phyloP scores from a whole-genome alignment of 2,888 invertebrate species.

The Cephalotes varians region DNA sequence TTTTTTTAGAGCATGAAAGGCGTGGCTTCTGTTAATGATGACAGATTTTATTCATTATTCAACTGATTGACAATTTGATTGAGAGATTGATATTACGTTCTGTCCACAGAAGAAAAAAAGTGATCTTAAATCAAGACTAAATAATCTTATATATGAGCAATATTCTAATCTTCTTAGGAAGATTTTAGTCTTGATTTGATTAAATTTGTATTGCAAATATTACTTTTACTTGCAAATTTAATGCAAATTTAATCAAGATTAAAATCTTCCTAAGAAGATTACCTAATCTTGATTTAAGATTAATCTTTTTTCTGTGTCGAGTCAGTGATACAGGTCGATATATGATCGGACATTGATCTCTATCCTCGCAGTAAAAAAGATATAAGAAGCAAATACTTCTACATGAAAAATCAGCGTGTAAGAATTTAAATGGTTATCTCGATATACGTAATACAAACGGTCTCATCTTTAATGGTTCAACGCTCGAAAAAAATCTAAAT shows the following conservation, averaged over 20 bases:
- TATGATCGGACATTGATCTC: slow-evolving; percentile 13
- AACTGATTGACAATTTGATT: slow-evolving; percentile 10
- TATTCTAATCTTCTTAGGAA: no score
- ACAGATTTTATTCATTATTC: not conserved
- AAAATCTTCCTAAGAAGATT: no score
- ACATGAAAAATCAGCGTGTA: slow-evolving; percentile 35
- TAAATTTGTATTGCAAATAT: no score
- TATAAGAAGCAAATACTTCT: slow-evolving; percentile 47
- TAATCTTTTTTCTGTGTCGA: no score
- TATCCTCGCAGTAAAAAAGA: slow-evolving; percentile 24
- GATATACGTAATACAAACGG: slow-evolving; percentile 24
- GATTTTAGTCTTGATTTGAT: no score
- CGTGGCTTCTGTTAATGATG: not conserved
- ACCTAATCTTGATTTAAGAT: no score
- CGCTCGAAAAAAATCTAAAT: slow-evolving; percentile 32
- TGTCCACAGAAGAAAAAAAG: no score
- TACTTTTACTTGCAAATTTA: no score
- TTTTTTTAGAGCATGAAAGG: slow-evolving; percentile 5
- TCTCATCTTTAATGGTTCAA: slow-evolving; percentile 6
- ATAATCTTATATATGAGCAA: no score
- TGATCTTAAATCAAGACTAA: no score
- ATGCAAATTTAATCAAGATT: no score
- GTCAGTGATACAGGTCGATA: slow-evolving; percentile 23
- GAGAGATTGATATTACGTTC: not conserved
- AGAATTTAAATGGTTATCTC: slow-evolving; percentile 12